Evolutionary conservation across 53 echinoderm and acorn worm species (phyloP).

Genomic region (Patiria pectinifera): DNA sequence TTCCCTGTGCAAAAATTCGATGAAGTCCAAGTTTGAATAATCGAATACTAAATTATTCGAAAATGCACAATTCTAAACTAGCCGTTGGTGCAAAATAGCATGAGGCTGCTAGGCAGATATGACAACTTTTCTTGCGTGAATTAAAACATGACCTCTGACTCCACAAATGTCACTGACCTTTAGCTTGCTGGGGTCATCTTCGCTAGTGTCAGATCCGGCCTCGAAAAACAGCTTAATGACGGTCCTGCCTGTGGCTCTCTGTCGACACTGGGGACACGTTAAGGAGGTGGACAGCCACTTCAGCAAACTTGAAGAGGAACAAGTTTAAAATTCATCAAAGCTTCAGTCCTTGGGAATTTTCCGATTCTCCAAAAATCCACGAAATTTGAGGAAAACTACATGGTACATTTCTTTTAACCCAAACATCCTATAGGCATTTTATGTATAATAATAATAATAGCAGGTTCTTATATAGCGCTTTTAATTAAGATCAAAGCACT

Average conservation of each 20-base stretch:
- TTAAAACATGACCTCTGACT: background rate
- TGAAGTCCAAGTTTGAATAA: no score
- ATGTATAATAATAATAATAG: no score
- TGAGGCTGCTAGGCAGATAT: background rate
- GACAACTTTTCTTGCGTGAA: no score
- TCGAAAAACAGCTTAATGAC: constrained; percentile 86
- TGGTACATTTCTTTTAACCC: background rate
- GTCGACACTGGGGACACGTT: constrained; percentile 93
- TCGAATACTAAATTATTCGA: no score
- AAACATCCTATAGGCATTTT: background rate
- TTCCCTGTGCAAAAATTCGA: no score
- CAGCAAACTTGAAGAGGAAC: constrained; percentile 52
- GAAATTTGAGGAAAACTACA: no score
- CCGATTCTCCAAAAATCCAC: background rate
- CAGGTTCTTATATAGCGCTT: no score
- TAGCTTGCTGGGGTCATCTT: constrained; percentile 82
- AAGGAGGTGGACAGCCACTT: constrained; percentile 78
- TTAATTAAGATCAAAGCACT: no score
- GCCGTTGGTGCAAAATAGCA: background rate
- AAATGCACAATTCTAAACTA: no score
- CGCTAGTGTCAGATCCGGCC: constrained; percentile 56
- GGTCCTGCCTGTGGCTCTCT: constrained; percentile 53
- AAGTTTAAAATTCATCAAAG: background rate
- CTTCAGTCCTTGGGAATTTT: background rate
- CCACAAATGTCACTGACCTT: constrained; percentile 65